Conservation (phyloP, 2,797 vertebrate genomes). For the Protonibea diacanthus region DNA sequence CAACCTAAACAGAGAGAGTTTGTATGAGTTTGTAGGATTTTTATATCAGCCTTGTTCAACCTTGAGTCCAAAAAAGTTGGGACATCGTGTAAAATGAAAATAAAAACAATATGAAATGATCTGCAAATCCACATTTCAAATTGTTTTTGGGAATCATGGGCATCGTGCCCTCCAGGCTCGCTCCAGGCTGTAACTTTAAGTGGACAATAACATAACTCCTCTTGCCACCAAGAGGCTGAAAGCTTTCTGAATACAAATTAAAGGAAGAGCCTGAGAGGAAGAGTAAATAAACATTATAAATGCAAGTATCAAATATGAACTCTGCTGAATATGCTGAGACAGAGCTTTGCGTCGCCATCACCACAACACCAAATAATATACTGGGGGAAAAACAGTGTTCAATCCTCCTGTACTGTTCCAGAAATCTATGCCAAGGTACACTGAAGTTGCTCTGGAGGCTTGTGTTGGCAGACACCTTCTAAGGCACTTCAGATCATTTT, state of each 20-base stretch:
- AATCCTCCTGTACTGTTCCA: background rate
- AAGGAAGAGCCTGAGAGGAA: background rate
- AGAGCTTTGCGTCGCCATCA: background rate
- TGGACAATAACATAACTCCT: too few species aligned
- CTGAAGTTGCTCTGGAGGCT: background rate
- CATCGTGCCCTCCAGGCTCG: too few species aligned
- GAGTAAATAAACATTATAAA: slow-evolving; percentile 1
- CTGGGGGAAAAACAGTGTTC: too few species aligned
- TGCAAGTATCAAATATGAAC: background rate
- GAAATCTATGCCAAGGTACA: background rate
- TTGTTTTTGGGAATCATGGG: too few species aligned
- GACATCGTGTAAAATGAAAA: too few species aligned
- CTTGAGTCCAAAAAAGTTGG: too few species aligned
- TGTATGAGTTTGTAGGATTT: background rate
- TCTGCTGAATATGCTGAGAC: background rate
- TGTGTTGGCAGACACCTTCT: too few species aligned
- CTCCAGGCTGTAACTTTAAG: too few species aligned
- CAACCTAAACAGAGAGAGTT: background rate
- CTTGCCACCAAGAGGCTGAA: background rate
- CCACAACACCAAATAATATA: background rate
- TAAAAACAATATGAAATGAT: too few species aligned
- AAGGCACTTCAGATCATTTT: background rate
- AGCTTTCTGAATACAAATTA: slow-evolving; percentile 1
- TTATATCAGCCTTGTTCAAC: background rate
- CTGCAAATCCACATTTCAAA: too few species aligned